These are phyloP conservation scores for Balanococcus diminutus DNA, from an alignment of 2,888 invertebrate species.

Conservation along the genomic window DNA sequence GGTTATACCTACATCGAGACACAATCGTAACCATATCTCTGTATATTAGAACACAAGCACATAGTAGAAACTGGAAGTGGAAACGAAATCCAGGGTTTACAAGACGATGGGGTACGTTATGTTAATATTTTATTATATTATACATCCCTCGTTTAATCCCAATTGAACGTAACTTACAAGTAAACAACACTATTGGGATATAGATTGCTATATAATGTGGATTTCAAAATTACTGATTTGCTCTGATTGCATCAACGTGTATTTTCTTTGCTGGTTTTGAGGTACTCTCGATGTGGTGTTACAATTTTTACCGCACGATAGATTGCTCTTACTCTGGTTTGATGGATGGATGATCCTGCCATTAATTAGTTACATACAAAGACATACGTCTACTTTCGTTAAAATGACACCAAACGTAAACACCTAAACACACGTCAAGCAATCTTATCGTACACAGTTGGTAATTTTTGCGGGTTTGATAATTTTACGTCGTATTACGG, in stretches of 20 bases:
- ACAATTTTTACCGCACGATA: not conserved
- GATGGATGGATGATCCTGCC: not conserved
- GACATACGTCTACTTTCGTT: not conserved
- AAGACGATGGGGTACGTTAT: constrained; percentile 27
- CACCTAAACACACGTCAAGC: not conserved
- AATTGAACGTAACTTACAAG: constrained; percentile 35
- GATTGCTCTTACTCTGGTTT: not conserved
- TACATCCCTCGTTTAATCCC: constrained; percentile 31
- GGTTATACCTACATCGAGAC: not conserved
- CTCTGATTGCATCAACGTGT: not conserved
- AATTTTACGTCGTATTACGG: not conserved
- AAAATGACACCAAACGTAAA: not conserved
- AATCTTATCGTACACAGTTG: not conserved
- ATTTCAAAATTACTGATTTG: not conserved
- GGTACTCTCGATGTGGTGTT: not conserved
- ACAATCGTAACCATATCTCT: not conserved
- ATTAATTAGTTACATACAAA: not conserved
- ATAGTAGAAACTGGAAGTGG: not conserved
- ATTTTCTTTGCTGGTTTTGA: not conserved
- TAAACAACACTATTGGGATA: constrained; percentile 30
- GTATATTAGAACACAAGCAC: not conserved
- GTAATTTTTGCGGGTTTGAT: not conserved
- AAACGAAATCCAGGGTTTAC: constrained; percentile 21
- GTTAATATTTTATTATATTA: constrained; percentile 37
- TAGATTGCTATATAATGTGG: not conserved